Evolutionary conservation across 2,888 invertebrate species (phyloP), one percentile per base, ranked within the genome.

Genomic region (Graphium colonna): DNA sequence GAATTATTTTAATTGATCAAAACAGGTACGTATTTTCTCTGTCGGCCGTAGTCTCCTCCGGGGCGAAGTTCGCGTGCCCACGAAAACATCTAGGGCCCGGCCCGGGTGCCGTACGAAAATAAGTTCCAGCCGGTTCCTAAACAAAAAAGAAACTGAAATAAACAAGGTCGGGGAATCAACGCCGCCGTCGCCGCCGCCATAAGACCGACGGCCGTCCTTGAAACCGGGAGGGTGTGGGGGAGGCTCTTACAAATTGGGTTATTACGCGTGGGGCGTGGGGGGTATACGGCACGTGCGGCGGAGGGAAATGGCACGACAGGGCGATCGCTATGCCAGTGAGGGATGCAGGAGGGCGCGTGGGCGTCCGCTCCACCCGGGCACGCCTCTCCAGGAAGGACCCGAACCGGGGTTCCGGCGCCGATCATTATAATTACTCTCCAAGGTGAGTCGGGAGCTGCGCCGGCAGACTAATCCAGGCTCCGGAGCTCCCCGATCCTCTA

Each of bases 191-290:
- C 80, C 87, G 84, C 85, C 84, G 85, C 88, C 86, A 82, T 88
- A 85, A 88, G 89, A 87, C 85, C 89, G 88, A 84, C 88, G 88
- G 83, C 87, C 90, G 90, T 88, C 90, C 90, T 90, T 90, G 90
- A 88, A 85, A 88, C 38, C 31, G 53, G 53, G 48, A 39, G 53
- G 48, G 42, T 36, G n/a, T 12, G 36, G 82, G 85, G 86, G 90
- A 87, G 88, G 88, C 82, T 87, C 88, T 86, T 87, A 89, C 90
- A 90, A 90, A 90, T 90, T 90, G 90, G 90, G 90, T 90, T 90
- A 90, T 89, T 89, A 88, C 82, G 82, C 71, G 81, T 79, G 79
- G 77, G 84, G 82, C 72, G 77, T 76, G 79, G 82, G 81, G 79
- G 79, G 75, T 60, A 74, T 81, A 75, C 79, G 80, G 80, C 75